Percentiles rank a stretch among this genome's conserved stretches.
Evolutionary conservation across 2,888 invertebrate genomes (phyloP).

Genomic region (Rhaphigaster nebulosa): DNA sequence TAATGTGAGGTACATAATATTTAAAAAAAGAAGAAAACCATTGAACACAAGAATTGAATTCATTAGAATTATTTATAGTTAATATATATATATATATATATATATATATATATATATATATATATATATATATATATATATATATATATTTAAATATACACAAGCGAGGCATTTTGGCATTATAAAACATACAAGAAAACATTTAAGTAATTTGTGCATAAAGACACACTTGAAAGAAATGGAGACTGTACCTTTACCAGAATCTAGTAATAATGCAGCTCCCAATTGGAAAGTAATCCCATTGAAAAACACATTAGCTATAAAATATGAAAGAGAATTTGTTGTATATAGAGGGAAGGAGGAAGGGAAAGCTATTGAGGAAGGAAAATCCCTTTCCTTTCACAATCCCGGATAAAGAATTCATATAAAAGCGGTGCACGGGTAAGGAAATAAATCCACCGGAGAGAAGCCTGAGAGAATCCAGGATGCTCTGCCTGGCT

Average conservation of each 20-base stretch:
- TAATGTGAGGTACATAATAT: no score
- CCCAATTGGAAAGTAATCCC: conserved; percentile 44
- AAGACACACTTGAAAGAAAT: neutral
- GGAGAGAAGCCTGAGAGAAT: conserved; percentile 33
- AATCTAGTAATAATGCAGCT: conserved; percentile 28
- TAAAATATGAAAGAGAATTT: conserved; percentile 46
- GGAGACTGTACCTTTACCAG: neutral
- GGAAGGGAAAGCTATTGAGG: conserved; percentile 19
- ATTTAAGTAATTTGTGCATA: neutral
- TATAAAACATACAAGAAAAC: no score
- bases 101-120: no score
- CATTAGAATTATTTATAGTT: no score
- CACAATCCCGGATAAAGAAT: conserved; percentile 58
- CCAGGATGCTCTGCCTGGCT: conserved; percentile 22
- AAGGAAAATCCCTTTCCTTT: conserved; percentile 50
- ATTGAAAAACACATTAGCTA: conserved; percentile 46
- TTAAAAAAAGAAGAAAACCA: no score
- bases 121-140: no score
- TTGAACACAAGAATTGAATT: no score
- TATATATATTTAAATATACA: no score
- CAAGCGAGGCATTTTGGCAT: no score
- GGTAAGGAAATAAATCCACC: conserved; percentile 57
- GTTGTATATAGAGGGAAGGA: conserved; percentile 32
- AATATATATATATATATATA: no score
- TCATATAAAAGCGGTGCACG: conserved; percentile 52